Base-by-base conservation (phyloP, 2,797 vertebrate species). In the Ficedula albicollis region DNA sequence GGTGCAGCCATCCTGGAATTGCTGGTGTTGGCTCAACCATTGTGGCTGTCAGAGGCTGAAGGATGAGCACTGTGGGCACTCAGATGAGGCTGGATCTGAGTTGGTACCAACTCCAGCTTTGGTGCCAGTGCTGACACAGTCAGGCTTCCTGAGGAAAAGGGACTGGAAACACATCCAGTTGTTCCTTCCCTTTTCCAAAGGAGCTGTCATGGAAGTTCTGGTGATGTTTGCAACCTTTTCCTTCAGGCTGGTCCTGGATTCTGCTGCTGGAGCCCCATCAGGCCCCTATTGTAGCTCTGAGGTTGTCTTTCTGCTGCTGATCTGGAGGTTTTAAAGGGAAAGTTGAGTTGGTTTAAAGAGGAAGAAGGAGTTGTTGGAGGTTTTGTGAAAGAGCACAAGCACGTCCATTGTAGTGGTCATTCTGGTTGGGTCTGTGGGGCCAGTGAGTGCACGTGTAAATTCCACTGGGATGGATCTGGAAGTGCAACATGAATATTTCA, bases 401-500 rank as follows among this genome's bases (percentile, higher is more conserved):
- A 0, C 13, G 5, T 6, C 55, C 1, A 1, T 30, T n/a, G 70
- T 15, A 1, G 67, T 5, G 41, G 46, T 30, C 0, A 0, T 34
- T 68, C 11, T 70, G 36, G 46, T 16, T 36, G 78, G n/a, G 41
- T 82, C 70, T 27, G 41, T 38, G 62, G 78, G 77, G 69, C 68
- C 63, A 7, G 0, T 1, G n/a, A 25, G 48, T 6, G 25, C 76
- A 14, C 2, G 18, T 15, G 9, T 22, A 9, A 58, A 41, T 87
- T 29, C 59, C 39, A 2, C 44, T 26, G 6, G 36, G 41, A 20
- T 58, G 34, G 62, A 58, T 41, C 56, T 75, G 74, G 43, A 48
- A 63, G 44, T 2, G 2, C 44, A 36, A 0, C 11, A 0, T 3
- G 49, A 70, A 20, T 56, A n/a, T 83, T 87, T 66, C 39, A 36